Evolutionary conservation across 2,888 invertebrate genomes (phyloP), one percentile per base, ranked within the genome.

Genomic region (Dermolepida albohirtum): DNA sequence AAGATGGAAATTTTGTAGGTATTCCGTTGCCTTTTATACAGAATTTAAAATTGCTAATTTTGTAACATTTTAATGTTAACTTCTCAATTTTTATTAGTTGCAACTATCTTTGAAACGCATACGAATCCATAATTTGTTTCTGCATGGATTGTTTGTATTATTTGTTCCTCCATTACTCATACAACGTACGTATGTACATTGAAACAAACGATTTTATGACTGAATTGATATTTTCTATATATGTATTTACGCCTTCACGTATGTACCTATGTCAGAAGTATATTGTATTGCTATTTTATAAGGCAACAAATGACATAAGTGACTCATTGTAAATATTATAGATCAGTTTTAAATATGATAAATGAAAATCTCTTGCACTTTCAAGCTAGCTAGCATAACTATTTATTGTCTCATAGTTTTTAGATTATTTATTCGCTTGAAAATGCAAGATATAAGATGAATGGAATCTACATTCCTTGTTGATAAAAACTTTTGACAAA

Each of bases 351-450:
- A 59, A 4, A n/a, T 29, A 34, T 34, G 34, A 10, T 5, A 55
- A 55, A 41, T 55, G 14, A 34, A 14, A 41, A 17, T n/a, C 40
- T 55, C 55, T 55, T 55, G 55, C 55, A n/a, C 16, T 59, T 10
- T 12, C 59, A n/a, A 59, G 44, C 34, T 44, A 29, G 27, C 14
- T 44, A 59, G 44, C 14, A 27, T 59, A 44, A 59, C 29, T 59
- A 59, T 29, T 59, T 59, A 59, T 59, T 59, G 44, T 59, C 59
- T 59, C 59, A 59, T 59, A 59, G 59, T 22, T 44, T 44, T 59
- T 59, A 59, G 44, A 59, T 59, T 59, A 59, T 59, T 59, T 59
- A 59, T 59, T 59, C 27, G 14, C 29, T 59, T 14, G 47, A 16
- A 11, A 59, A 44, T 11, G 29, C 29, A 44, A 59, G 59, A 59